phyloP scores from a whole-genome alignment of 1,140 invertebrate species.

The roundworm (Caenorhabditis elegans) region WBcel235 BX284606.5:15423001-15423500 shows the following conservation, averaged over 20 bases:
- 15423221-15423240: conserved; percentile 54
- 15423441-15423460: conserved; percentile 24
- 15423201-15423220: conserved; percentile 60
- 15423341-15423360: conserved; percentile 39
- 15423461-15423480: conserved; percentile 49
- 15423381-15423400: neutral
- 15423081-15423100: conserved; percentile 6
- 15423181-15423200: conserved; percentile 56
- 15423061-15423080: conserved; percentile 66
- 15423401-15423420: neutral
- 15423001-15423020: conserved; percentile 66
- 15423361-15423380: neutral
- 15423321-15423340: conserved; percentile 58
- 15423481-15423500: conserved; percentile 54
- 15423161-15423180: conserved; percentile 64
- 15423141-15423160: conserved; percentile 56
- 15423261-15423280: conserved; percentile 40
- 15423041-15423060: conserved; percentile 63
- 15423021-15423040: conserved; percentile 63
- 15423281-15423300: neutral
- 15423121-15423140: conserved; percentile 38
- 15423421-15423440: conserved; percentile 7
- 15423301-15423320: conserved; percentile 53
- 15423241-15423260: conserved; percentile 58
- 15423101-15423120: conserved; percentile 3